A percentile compares a stretch with the other conserved stretches of the same genome.
phyloP scores from a whole-genome alignment of 2,888 invertebrate species.

The Apamea monoglypha region DNA sequence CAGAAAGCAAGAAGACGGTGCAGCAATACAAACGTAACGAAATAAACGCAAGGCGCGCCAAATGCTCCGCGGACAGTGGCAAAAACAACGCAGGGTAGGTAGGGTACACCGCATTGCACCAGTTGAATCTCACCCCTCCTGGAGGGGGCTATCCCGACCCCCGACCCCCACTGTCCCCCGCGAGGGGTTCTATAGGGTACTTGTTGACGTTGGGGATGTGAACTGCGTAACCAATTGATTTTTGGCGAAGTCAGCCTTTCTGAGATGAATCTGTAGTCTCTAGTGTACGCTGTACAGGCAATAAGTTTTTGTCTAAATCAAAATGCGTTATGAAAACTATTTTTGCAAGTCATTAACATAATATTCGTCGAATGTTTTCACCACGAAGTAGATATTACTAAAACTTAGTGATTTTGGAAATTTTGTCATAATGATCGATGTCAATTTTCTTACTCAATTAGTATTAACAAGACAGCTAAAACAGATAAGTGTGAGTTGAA shows the following conservation, averaged over 20 bases:
- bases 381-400: not conserved
- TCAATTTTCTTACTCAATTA: not conserved
- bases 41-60: slow-evolving; percentile 70
- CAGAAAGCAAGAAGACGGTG: slow-evolving; percentile 66
- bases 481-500: not conserved
- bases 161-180: slow-evolving; percentile 54
- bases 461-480: not conserved
- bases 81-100: slow-evolving; percentile 64
- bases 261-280: slow-evolving; percentile 46
- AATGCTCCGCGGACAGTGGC: slow-evolving; percentile 60
- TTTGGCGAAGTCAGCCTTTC: slow-evolving; percentile 64
- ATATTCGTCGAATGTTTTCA: not conserved
- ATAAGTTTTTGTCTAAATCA: not conserved
- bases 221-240: slow-evolving; percentile 75
- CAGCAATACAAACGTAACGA: slow-evolving; percentile 78
- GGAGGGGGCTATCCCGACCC: slow-evolving; percentile 58
- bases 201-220: slow-evolving; percentile 82
- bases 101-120: slow-evolving; percentile 89
- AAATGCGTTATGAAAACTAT: not conserved
- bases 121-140: slow-evolving; percentile 88
- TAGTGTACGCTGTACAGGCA: not conserved
- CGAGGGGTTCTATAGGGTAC: slow-evolving; percentile 74
- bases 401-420: not conserved
- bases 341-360: not conserved
- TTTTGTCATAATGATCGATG: not conserved